Percentiles rank a stretch among this genome's conserved stretches.
These are phyloP conservation scores for Chironomus riparius DNA, from an alignment of 2,888 invertebrate species.

Conservation along the genomic window DNA sequence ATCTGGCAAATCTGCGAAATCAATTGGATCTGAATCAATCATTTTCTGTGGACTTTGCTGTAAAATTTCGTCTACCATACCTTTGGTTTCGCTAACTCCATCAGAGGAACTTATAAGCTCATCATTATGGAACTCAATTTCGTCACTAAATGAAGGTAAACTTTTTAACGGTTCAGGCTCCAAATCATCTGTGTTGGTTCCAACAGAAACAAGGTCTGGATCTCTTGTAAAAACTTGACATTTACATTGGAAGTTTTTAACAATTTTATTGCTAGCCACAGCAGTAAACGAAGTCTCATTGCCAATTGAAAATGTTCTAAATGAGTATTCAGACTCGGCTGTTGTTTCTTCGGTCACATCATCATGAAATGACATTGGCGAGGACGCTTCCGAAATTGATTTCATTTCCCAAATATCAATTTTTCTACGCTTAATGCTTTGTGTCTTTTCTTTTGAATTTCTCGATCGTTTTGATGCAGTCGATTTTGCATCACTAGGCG, in stretches of 20 bases:
- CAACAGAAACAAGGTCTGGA: background rate
- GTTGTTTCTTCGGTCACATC: background rate
- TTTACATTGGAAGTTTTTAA: background rate
- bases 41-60: too few relatives aligned
- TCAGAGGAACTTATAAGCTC: too few relatives aligned
- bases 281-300: conserved; percentile 10
- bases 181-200: background rate
- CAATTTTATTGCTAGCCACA: background rate
- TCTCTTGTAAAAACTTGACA: background rate
- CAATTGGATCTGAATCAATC: too few relatives aligned
- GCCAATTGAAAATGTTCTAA: conserved; percentile 17
- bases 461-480: background rate
- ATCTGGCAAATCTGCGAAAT: too few relatives aligned
- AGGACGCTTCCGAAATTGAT: conserved; percentile 18
- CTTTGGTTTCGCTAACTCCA: too few relatives aligned
- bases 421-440: background rate
- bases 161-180: background rate
- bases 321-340: background rate
- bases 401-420: conserved; percentile 17
- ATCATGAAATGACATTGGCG: conserved; percentile 4
- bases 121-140: background rate
- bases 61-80: too few relatives aligned
- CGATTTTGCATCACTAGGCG: background rate
- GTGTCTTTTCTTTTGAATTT: background rate
- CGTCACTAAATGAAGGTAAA: background rate